These are phyloP conservation scores for Dysidea cf. avara DNA, from an alignment of 37 sponge, comb jelly and placozoan species.

Conservation along the genomic window DNA sequence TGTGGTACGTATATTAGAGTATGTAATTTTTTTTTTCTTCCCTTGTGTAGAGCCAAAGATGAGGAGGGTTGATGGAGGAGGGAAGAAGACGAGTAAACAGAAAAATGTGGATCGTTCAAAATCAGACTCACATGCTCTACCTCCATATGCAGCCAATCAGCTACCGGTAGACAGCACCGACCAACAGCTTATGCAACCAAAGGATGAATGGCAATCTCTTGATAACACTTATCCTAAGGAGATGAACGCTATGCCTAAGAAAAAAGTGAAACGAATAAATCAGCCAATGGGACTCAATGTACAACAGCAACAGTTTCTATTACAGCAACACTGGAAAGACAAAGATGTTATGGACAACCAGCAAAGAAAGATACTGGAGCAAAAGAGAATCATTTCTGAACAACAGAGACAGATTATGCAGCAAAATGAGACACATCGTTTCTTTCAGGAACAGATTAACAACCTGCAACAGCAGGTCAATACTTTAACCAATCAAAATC, in stretches of 20 bases:
- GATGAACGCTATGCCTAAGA: background rate
- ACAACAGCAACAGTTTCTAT: conserved; percentile 32
- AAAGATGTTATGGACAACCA: conserved; percentile 14
- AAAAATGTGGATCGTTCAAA: background rate
- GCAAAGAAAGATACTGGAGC: conserved; percentile 26
- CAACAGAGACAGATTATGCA: conserved; percentile 33
- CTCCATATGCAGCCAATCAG: background rate
- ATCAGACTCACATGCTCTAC: background rate
- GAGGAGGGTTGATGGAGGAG: too few species aligned
- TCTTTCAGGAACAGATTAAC: conserved; percentile 15
- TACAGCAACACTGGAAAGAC: conserved; percentile 35
- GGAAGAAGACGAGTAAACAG: background rate
- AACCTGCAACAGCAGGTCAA: conserved; percentile 37
- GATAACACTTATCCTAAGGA: background rate
- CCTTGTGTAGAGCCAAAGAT: too few species aligned
- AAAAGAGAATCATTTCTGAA: conserved; percentile 42
- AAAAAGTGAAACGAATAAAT: background rate
- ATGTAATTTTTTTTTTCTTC: too few species aligned
- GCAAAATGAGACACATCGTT: background rate
- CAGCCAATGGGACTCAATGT: background rate
- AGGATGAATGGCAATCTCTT: background rate
- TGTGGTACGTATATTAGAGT: too few species aligned
- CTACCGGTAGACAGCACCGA: too few species aligned
- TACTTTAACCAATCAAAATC: conserved; percentile 29
- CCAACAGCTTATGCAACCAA: too few species aligned